Evolutionary conservation across 2,113 vertebrate species (phyloP).

Genomic region (Girardinichthys multiradiatus): DNA sequence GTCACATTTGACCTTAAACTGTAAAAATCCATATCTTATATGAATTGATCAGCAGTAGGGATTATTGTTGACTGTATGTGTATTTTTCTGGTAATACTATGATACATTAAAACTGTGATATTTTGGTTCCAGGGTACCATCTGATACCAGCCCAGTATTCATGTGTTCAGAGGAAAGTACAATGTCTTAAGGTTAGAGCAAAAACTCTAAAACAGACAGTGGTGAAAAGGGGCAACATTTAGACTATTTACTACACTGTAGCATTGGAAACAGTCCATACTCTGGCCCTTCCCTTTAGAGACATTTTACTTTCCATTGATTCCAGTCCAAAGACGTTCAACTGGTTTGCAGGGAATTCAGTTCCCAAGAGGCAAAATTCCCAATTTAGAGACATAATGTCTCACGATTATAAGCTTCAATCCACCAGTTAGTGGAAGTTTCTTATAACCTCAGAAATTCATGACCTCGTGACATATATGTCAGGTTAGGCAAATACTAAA

Average conservation of each 20-base stretch:
- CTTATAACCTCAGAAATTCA: neutral
- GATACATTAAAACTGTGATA: too few relatives aligned
- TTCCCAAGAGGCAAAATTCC: neutral
- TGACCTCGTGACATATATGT: neutral
- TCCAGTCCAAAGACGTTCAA: conserved; percentile 40
- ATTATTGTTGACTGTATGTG: too few relatives aligned
- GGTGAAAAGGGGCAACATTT: conserved; percentile 12
- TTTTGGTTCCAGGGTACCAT: too few relatives aligned
- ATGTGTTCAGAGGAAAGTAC: too few relatives aligned
- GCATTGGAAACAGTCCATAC: conserved; percentile 25
- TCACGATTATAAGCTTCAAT: neutral
- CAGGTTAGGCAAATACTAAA: neutral
- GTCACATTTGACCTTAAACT: too few relatives aligned
- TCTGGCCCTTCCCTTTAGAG: neutral
- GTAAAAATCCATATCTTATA: too few relatives aligned
- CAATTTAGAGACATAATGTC: neutral
- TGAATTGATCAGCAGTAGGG: too few relatives aligned
- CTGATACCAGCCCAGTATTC: too few relatives aligned
- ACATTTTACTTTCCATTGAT: conserved; percentile 22
- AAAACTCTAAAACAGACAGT: conserved; percentile 14
- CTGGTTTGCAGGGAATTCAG: neutral
- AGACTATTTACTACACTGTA: conserved; percentile 7
- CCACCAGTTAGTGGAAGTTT: too few relatives aligned
- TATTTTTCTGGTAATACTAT: too few relatives aligned
- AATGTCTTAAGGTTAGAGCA: neutral